Base-by-base conservation (phyloP, 2,888 invertebrate genomes). In the Spialia ferax region DNA sequence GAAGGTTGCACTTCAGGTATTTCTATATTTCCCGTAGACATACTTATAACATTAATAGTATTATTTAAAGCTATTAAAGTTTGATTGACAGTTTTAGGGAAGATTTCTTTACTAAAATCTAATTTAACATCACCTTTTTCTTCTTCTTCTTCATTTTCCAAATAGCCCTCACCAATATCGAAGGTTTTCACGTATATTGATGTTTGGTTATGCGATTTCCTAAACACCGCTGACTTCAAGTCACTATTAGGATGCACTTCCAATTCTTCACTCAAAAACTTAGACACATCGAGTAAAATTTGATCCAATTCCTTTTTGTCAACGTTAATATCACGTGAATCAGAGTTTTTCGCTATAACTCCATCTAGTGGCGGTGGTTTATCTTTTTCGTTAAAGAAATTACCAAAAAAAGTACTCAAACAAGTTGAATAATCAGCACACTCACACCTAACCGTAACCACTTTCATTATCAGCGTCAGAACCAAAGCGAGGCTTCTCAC, bases 391-490 rank as follows among this genome's bases (percentile, higher is more conserved):
- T 35, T 68, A 7, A 87, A 79, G 67, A 85, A 83, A 10, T 77
- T 75, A 35, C 76, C 71, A 0, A 86, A 69, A 63, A 83, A 79
- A 26, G 79, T 74, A 52, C 77, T 73, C 7, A 85, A 74, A 78
- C 90, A 89, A 56, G 80, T 72, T 0, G 81, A 72, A 69, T 82
- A 79, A 55, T 78, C 77, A 60, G 78, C 82, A 80, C 89, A 90
- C 50, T 87, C 86, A 82, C 88, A 75, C 18, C 72, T 76, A 2
- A 77, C 77, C 32, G 60, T 64, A 62, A 63, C 52, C 23, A 79
- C 76, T 70, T 75, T 66, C 15, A 79, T 69, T 23, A 77, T 66
- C 54, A 82, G 59, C 20, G 79, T 72, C 42, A 81, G 70, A 35
- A 77, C 67, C n/a, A 79, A 65, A 73, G 75, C 73, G 8, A 78